phyloP scores from a whole-genome alignment of 2,113 vertebrate species.

The Otis tarda region DNA sequence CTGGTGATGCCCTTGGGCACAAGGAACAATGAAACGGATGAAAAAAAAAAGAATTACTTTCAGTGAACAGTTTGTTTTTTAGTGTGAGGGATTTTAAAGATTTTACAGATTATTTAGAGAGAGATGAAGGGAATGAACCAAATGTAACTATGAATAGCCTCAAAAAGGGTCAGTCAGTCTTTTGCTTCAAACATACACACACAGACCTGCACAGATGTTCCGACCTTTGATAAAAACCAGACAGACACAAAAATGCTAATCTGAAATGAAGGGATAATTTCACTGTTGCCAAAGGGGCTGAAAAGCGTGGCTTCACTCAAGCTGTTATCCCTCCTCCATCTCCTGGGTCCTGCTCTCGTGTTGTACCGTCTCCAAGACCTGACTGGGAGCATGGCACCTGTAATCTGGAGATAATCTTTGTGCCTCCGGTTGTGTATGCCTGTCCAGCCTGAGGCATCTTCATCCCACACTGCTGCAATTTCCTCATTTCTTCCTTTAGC shows the following conservation, averaged over 20 bases:
- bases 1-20: neutral
- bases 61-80: neutral
- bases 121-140: neutral
- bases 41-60: neutral
- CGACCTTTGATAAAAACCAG: neutral
- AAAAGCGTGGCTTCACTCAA: neutral
- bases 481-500: neutral
- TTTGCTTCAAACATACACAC: neutral
- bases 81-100: neutral
- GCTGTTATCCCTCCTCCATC: neutral
- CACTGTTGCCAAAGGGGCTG: neutral
- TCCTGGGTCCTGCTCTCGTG: neutral
- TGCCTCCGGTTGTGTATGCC: neutral
- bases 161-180: neutral
- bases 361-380: accelerated
- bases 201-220: neutral
- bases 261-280: neutral
- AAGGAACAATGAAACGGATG: neutral
- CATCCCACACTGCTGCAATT: neutral
- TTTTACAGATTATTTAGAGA: neutral
- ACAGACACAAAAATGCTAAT: neutral
- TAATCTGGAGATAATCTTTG: neutral
- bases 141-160: neutral
- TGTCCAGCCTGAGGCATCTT: accelerated
- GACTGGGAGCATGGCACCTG: accelerated